Evolutionary conservation across 1,140 invertebrate genomes (phyloP).

Genomic region (Halesus radiatus): DNA sequence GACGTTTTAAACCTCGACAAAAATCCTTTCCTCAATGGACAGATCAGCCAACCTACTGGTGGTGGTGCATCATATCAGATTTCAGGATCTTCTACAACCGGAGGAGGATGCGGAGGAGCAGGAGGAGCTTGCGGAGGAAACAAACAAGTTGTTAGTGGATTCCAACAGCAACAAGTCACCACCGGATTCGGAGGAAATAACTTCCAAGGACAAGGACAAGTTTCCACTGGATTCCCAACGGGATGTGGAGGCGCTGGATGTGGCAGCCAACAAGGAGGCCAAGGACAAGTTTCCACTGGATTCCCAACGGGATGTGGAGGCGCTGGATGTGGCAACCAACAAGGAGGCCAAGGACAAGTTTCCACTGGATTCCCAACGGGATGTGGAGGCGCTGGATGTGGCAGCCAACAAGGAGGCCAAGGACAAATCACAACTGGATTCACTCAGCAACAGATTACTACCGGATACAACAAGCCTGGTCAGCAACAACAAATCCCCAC

Average conservation of each 20-base stretch:
- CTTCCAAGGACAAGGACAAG: slow-evolving; percentile 16
- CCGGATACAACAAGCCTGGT: neutral
- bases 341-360: slow-evolving; percentile 3
- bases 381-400: neutral
- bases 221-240: neutral
- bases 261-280: neutral
- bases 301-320: neutral
- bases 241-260: slow-evolving; percentile 22
- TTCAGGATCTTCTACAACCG: slow-evolving; percentile 26
- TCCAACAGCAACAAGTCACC: slow-evolving; percentile 8
- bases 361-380: slow-evolving; percentile 1
- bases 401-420: neutral
- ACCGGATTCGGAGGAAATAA: slow-evolving; percentile 4
- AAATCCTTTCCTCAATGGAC: slow-evolving; percentile 34
- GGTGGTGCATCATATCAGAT: slow-evolving; percentile 1
- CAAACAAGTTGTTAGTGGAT: neutral
- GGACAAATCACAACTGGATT: slow-evolving; percentile 1
- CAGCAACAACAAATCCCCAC: neutral
- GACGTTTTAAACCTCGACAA: slow-evolving; percentile 5
- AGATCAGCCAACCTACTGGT: slow-evolving; percentile 5
- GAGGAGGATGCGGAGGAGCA: neutral
- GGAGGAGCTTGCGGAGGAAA: slow-evolving; percentile 8
- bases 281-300: neutral
- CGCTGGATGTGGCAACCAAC: too few relatives aligned
- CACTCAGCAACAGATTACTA: neutral